Base-by-base conservation (phyloP, 2,797 vertebrate genomes). In the Gambusia yucatana region DNA sequence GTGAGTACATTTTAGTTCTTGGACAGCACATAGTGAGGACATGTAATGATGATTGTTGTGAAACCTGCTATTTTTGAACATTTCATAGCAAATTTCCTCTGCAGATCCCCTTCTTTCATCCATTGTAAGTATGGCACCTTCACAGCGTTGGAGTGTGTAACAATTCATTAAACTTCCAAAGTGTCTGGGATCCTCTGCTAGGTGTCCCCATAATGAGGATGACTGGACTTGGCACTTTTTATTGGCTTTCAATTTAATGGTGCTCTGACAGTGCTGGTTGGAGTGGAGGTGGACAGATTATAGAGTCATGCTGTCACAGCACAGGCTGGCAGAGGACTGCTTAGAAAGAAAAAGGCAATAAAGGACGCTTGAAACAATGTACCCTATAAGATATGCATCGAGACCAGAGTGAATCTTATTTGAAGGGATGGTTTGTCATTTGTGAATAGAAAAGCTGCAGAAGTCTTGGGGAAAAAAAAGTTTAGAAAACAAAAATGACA, bases 131-230 rank as follows among this genome's bases (percentile, higher is more conserved):
- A 20, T 71, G 72, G 73, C 77, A 43, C 81, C 86, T 76, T 88
- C 84, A 82, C 85, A 87, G 87, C 72, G 76, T 78, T 88, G 76
- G 80, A 85, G 87, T 44, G 65, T 87, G 84, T 86, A 89, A 84
- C 84, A 80, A 88, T 91, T 93, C 85, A 92, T 91, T 92, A 92
- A 78, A 75, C 85, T 46, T 90, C 84, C 84, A 84, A 83, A 87
- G 86, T 84, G 84, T 84, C 86, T 73, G 81, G 77, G 76, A 88
- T 87, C 69, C 78, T 90, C 87, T 89, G 87, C 84, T 87, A 91
- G 91, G 87, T 87, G 87, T 92, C 91, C 78, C 84, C 85, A 82
- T 92, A 94, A 94, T 92, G 88, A 94, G 93, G 87, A 89, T 50
- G 69, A 79, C 87, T 89, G 84, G 89, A 89, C 85, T 81, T 67